These are phyloP conservation scores for Sarcophaga rosellei DNA, from an alignment of 2,888 invertebrate species.

Conservation along the genomic window DNA sequence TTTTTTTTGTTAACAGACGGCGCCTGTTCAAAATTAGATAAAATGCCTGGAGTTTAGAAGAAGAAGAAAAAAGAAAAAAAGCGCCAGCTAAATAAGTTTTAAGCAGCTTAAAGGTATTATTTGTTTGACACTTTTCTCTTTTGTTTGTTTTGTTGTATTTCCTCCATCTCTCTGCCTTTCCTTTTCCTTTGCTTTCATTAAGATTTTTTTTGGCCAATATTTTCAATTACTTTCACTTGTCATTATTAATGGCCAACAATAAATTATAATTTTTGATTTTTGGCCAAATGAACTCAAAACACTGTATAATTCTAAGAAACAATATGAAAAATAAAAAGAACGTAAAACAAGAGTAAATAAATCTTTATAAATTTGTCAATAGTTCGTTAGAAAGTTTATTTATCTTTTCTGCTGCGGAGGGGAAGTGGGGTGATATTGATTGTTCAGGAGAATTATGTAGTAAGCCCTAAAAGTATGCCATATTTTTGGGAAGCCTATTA, in stretches of 20 bases:
- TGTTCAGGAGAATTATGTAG: background rate
- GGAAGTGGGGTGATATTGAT: background rate
- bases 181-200: background rate
- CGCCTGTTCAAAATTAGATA: slow-evolving; percentile 50
- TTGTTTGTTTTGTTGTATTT: background rate
- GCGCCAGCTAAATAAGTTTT: slow-evolving; percentile 18
- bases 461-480: background rate
- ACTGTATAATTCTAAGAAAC: too few species aligned
- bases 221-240: slow-evolving; percentile 41
- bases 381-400: slow-evolving; percentile 5
- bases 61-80: too few species aligned
- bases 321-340: background rate
- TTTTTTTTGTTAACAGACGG: slow-evolving; percentile 27
- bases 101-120: slow-evolving; percentile 45
- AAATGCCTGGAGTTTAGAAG: slow-evolving; percentile 11
- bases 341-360: background rate
- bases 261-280: slow-evolving; percentile 27
- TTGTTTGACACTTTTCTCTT: background rate
- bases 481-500: background rate
- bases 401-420: background rate
- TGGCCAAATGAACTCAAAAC: background rate
- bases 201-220: background rate
- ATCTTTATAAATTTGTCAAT: slow-evolving; percentile 4
- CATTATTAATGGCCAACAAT: background rate
- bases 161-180: background rate